Conservation (phyloP, 2,888 invertebrate species). For the Scaptomyza parva region DNA sequence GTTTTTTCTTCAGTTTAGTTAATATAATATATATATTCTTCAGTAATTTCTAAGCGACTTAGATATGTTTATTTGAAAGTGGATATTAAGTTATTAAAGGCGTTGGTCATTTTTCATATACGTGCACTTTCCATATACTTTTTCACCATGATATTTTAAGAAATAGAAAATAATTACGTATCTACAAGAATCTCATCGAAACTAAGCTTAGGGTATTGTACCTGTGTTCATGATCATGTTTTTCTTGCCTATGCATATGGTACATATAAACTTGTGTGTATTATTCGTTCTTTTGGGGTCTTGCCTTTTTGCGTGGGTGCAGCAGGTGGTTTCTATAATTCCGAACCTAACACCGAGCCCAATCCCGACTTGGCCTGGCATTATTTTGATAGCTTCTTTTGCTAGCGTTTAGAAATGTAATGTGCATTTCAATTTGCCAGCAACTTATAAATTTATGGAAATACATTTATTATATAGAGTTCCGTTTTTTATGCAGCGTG, state of each 20-base stretch:
- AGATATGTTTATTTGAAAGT: no score
- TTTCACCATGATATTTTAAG: no score
- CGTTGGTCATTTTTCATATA: no score
- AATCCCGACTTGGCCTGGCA: constrained; percentile 9
- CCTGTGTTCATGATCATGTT: neutral
- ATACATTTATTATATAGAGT: constrained; percentile 14
- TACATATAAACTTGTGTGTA: constrained; percentile 40
- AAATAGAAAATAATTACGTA: no score
- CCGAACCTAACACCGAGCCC: constrained; percentile 10
- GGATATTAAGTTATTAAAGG: no score
- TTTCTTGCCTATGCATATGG: constrained; percentile 47
- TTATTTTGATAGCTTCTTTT: constrained; percentile 44
- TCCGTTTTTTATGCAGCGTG: constrained; percentile 32
- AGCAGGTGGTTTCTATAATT: constrained; percentile 72
- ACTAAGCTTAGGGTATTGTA: constrained; percentile 27
- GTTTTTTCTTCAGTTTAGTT: no score
- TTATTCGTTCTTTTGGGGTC: constrained; percentile 34
- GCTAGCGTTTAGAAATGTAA: constrained; percentile 44
- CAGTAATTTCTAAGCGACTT: no score
- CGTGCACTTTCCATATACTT: no score
- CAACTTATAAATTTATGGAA: constrained; percentile 19
- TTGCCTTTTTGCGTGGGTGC: constrained; percentile 49
- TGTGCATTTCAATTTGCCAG: constrained; percentile 51
- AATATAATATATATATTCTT: no score
- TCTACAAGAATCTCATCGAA: neutral